A percentile compares a stretch with the other conserved stretches of the same genome.
Conservation (phyloP, 2,797 vertebrate species). For the Ptychadena robeensis region DNA sequence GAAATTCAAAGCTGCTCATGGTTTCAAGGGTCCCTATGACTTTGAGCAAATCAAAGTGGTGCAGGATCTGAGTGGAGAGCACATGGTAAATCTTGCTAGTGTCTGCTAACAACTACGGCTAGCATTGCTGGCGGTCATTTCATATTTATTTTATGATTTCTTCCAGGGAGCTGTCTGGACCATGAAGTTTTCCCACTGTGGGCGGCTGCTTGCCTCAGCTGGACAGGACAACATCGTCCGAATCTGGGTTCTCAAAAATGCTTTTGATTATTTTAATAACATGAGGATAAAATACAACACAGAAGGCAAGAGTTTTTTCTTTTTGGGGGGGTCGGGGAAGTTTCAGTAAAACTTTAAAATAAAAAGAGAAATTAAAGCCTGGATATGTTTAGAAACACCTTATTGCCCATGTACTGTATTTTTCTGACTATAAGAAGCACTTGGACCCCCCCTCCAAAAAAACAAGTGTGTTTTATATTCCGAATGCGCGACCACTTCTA, state of each 20-base stretch:
- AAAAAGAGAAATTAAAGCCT: too few relatives aligned
- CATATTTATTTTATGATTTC: background rate
- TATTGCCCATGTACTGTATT: too few relatives aligned
- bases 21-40: slow-evolving; percentile 98
- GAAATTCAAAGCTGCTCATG: slow-evolving; percentile 97
- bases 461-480: too few relatives aligned
- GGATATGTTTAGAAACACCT: too few relatives aligned
- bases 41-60: slow-evolving; percentile 97
- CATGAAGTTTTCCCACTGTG: slow-evolving; percentile 99
- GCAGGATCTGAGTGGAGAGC: slow-evolving; percentile 97
- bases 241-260: slow-evolving; percentile 97
- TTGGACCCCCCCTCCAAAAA: too few relatives aligned
- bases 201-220: slow-evolving; percentile 91
- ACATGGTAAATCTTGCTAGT: slow-evolving; percentile 85
- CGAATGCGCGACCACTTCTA: too few relatives aligned
- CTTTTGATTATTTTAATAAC: slow-evolving; percentile 98
- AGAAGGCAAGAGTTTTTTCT: slow-evolving; percentile 82
- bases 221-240: slow-evolving; percentile 97
- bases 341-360: too few relatives aligned
- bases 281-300: slow-evolving; percentile 99
- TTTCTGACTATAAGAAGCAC: too few relatives aligned
- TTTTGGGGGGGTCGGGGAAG: too few relatives aligned
- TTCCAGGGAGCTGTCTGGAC: slow-evolving; percentile 96
- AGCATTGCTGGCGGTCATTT: too few relatives aligned
- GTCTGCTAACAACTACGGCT: background rate